These are phyloP conservation scores for Subacronicta megacephala DNA, from an alignment of 2,888 invertebrate species.

Conservation along the genomic window DNA sequence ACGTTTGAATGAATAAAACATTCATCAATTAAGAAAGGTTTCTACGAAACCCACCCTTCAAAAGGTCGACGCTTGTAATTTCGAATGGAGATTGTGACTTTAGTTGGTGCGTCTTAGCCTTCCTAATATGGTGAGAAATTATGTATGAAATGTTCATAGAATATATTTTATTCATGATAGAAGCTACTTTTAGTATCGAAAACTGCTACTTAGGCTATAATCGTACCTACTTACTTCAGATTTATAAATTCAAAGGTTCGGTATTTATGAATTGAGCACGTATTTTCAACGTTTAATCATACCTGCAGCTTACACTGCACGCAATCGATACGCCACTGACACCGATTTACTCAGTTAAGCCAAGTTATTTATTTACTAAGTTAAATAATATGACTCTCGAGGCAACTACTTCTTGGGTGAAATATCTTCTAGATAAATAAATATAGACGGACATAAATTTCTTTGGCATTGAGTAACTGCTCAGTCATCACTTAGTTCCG, in stretches of 20 bases:
- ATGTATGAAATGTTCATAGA: conserved; percentile 17
- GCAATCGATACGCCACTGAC: conserved; percentile 17
- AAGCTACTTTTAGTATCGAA: conserved; percentile 9
- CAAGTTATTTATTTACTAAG: conserved; percentile 13
- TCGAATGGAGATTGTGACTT: conserved; percentile 22
- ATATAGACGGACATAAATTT: conserved; percentile 31
- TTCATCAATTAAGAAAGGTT: conserved; percentile 56
- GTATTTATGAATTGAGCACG: conserved; percentile 20
- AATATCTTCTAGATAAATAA: conserved; percentile 22
- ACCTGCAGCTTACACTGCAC: conserved; percentile 14
- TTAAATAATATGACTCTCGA: conserved; percentile 13
- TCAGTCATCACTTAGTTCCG: conserved; percentile 56
- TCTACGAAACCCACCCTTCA: conserved; percentile 38
- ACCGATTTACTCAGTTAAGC: conserved; percentile 15
- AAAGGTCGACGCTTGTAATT: conserved; percentile 12
- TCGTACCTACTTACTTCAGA: conserved; percentile 2
- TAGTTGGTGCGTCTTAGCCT: conserved; percentile 4
- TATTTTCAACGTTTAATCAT: conserved; percentile 20
- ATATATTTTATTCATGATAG: conserved; percentile 5
- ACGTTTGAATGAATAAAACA: conserved; percentile 64
- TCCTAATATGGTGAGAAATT: not conserved
- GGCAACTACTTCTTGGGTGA: conserved; percentile 9
- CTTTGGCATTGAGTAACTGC: conserved; percentile 36
- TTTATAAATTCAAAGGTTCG: conserved; percentile 2
- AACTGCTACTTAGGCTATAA: conserved; percentile 4